Conservation (phyloP, 2,888 invertebrate genomes). For the Hyposoter dolosus region DNA sequence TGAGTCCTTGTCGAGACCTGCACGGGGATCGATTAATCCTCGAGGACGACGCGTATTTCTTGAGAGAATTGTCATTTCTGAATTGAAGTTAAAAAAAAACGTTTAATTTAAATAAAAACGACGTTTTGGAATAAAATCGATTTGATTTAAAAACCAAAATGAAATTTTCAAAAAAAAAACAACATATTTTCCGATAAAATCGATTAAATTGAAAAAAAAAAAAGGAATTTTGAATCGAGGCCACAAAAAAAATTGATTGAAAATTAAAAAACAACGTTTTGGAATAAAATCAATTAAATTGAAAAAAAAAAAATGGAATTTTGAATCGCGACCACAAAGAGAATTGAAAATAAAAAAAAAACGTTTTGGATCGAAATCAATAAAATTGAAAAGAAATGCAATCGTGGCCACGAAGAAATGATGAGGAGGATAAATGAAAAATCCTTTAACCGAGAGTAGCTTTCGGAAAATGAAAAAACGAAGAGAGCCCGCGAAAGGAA, state of each 20-base stretch:
- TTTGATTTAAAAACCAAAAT: too few species aligned
- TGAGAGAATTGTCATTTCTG: background rate
- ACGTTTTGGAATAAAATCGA: too few species aligned
- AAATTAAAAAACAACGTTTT: too few species aligned
- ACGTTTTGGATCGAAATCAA: background rate
- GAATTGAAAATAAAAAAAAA: background rate
- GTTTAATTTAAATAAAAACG: background rate
- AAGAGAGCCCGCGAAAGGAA: background rate
- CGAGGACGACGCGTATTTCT: background rate
- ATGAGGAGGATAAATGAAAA: background rate
- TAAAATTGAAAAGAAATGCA: background rate
- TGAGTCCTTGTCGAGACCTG: background rate
- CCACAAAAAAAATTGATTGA: too few species aligned
- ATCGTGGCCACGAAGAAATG: background rate
- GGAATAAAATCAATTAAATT: too few species aligned
- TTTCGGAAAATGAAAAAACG: background rate
- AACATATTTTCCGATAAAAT: too few species aligned
- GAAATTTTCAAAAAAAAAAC: too few species aligned
- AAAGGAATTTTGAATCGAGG: too few species aligned
- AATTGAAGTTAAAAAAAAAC: slow-evolving; percentile 4
- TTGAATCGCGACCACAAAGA: background rate
- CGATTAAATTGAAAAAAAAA: too few species aligned
- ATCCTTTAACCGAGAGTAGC: slow-evolving; percentile 1
- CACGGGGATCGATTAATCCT: slow-evolving; percentile 31
- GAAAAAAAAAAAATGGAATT: too few species aligned